A percentile compares a stretch with the other conserved stretches of the same genome.
Evolutionary conservation across 2,888 invertebrate species (phyloP).

Genomic region (Callosobruchus maculatus): DNA sequence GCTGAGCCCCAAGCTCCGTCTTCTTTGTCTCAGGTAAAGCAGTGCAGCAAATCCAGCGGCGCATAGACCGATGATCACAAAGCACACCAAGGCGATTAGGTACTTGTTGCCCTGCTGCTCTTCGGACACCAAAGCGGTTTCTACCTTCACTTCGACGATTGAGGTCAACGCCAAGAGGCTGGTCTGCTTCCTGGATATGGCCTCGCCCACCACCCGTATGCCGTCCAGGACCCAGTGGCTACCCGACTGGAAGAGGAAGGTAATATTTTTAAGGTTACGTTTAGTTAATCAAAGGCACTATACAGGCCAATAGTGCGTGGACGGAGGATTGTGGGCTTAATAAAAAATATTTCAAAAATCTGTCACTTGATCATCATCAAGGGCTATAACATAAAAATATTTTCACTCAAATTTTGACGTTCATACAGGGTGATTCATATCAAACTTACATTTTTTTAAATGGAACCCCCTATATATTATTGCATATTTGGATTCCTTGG

Average conservation of each 20-base stretch:
- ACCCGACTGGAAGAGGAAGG: slow-evolving; percentile 56
- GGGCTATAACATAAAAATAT: too few relatives aligned
- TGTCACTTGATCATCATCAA: too few relatives aligned
- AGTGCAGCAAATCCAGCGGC: slow-evolving; percentile 49
- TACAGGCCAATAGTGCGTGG: too few relatives aligned
- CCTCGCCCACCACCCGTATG: slow-evolving; percentile 59
- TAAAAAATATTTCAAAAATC: slow-evolving; percentile 4
- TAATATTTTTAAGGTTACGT: too few relatives aligned
- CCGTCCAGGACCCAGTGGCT: slow-evolving; percentile 55
- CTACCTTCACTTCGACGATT: slow-evolving; percentile 73
- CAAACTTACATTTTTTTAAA: too few relatives aligned
- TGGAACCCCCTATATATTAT: too few relatives aligned
- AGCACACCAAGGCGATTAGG: slow-evolving; percentile 49
- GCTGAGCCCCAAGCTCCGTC: slow-evolving; percentile 52
- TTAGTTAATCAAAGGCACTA: too few relatives aligned
- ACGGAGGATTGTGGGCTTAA: too few relatives aligned
- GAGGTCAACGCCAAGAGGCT: slow-evolving; percentile 64
- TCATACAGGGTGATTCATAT: too few relatives aligned
- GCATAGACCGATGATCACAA: slow-evolving; percentile 45
- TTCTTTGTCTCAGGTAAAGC: slow-evolving; percentile 57
- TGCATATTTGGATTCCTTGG: too few relatives aligned
- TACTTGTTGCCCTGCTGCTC: slow-evolving; percentile 53
- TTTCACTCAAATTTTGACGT: too few relatives aligned
- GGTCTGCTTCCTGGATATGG: slow-evolving; percentile 61
- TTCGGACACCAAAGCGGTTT: slow-evolving; percentile 63